phyloP scores from a whole-genome alignment of 2,113 vertebrate species.

The Solea senegalensis region DNA sequence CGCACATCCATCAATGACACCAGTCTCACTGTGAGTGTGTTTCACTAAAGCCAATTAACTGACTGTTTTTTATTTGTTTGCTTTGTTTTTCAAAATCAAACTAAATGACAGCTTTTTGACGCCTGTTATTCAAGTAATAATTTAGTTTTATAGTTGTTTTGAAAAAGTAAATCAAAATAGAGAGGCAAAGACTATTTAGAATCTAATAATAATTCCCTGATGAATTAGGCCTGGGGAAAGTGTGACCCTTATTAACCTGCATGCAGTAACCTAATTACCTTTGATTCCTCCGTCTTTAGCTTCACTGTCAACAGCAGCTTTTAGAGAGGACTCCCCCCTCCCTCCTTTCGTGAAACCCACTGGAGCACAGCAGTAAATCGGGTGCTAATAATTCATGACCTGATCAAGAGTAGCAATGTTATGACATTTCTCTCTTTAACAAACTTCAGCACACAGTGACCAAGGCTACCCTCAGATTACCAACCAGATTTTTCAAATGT shows the following conservation, averaged over 20 bases:
- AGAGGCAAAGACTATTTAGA: not conserved
- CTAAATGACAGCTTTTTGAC: no score
- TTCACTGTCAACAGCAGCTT: slow-evolving; percentile 5
- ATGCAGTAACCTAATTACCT: slow-evolving; percentile 12
- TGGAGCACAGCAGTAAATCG: slow-evolving; percentile 39
- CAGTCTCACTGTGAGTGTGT: no score
- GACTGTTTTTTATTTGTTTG: no score
- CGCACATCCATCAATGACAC: not conserved
- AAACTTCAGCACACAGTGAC: slow-evolving; percentile 18
- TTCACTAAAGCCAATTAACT: no score
- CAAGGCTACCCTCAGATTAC: not conserved
- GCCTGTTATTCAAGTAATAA: no score
- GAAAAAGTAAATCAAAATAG: not conserved
- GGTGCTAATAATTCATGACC: slow-evolving; percentile 45
- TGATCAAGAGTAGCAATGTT: slow-evolving; percentile 28
- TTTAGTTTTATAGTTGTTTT: no score
- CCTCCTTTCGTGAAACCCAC: slow-evolving; percentile 34
- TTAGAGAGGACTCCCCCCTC: not conserved
- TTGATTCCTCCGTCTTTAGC: slow-evolving; percentile 12
- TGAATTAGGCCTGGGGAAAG: slow-evolving; percentile 1
- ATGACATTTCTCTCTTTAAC: slow-evolving; percentile 47
- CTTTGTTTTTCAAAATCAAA: no score
- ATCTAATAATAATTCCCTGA: slow-evolving; percentile 7
- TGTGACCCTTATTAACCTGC: slow-evolving; percentile 17
- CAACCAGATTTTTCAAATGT: no score